Evolutionary conservation across 2,113 vertebrate species (phyloP).

Genomic region (Crotophaga sulcirostris): DNA sequence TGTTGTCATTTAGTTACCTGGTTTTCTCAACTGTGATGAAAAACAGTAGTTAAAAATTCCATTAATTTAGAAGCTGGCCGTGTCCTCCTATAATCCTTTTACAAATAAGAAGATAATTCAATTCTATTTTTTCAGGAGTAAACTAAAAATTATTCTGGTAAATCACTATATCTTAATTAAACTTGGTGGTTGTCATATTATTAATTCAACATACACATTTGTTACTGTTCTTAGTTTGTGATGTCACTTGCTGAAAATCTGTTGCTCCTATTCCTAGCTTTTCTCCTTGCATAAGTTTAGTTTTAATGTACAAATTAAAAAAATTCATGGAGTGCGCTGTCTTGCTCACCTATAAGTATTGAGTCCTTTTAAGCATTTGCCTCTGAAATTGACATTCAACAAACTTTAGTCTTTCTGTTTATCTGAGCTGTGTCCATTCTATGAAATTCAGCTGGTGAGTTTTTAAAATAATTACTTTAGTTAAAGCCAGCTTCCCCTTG

Average conservation of each 20-base stretch:
- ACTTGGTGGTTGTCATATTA: neutral
- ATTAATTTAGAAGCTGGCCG: neutral
- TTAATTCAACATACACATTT: neutral
- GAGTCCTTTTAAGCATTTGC: neutral
- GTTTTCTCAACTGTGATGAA: neutral
- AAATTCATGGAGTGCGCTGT: neutral
- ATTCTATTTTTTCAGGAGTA: neutral
- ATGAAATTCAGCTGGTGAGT: neutral
- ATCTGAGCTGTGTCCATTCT: neutral
- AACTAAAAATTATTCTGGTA: neutral
- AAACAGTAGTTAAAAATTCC: neutral
- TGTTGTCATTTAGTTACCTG: neutral
- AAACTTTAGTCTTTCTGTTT: neutral
- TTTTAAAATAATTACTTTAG: neutral
- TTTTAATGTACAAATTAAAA: neutral
- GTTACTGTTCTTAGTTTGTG: neutral
- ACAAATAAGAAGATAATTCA: neutral
- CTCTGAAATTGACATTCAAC: neutral
- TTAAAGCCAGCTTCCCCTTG: neutral
- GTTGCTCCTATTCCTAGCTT: neutral
- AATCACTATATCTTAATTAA: neutral
- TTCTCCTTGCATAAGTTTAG: neutral
- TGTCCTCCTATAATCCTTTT: neutral
- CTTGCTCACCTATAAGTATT: neutral
- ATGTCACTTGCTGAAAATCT: neutral